Evolutionary conservation across 2,888 invertebrate species (phyloP), one percentile per base, ranked within the genome.

Genomic region (Cynaeus angustus): DNA sequence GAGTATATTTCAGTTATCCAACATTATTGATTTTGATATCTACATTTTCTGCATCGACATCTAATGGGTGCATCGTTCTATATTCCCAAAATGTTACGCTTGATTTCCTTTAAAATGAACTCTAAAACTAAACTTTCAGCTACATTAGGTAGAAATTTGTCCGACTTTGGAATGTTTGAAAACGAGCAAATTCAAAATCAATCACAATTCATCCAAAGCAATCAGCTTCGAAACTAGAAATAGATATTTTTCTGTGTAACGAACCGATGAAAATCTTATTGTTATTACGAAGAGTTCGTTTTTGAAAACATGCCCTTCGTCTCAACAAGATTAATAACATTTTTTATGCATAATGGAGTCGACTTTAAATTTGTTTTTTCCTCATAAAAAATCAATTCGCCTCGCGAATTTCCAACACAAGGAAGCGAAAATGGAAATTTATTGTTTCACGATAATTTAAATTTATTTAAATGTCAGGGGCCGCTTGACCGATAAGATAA

Each of bases 381-480:
- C 21, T 21, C 16, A 9, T 28, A 28, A 6, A 26, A 43, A 41
- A 59, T 46, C 13, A 58, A 21, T 10, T 21, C 14, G 59, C 45
- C 7, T 37, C 38, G 37, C 37, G 14, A 38, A 55, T 37, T 38
- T 13, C 26, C 6, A 55, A 9, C 55, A 38, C 14, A 45, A 30
- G 33, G 16, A 46, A 46, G 28, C 46, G 33, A 33, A 46, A 46
- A 59, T 46, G 45, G 28, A 16, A 59, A 59, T 59, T 59, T 59
- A 59, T 45, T 46, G 59, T 45, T 59, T 59, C 46, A 16, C 12
- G 55, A 46, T 30, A 45, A 59, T 59, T 59, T 46, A 33, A 59
- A 45, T 46, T 59, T 59, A 59, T 59, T 59, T 46, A 45, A 46
- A 59, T 59, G 59, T 56, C 56, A 26, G 10, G 52, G 41, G 4